A percentile compares a stretch with the other conserved stretches of the same genome.
Conservation (phyloP, 1,140 invertebrate species). For the Epicauta chinensis region DNA sequence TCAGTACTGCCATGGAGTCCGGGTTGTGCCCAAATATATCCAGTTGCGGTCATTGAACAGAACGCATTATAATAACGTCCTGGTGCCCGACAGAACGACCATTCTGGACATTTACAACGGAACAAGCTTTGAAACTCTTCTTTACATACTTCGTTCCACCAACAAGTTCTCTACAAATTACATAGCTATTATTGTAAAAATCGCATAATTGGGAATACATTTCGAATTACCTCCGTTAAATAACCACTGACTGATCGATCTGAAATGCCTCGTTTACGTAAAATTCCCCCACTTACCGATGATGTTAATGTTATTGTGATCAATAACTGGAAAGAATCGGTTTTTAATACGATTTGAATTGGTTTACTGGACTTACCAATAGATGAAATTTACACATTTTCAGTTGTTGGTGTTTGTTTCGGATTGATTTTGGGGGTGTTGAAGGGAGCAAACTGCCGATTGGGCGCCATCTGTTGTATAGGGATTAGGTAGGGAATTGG, state of each 20-base stretch:
- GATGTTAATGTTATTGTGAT: not conserved
- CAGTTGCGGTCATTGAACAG: constrained; percentile 82
- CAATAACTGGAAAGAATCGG: no score
- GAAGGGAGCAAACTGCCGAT: no score
- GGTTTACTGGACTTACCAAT: no score
- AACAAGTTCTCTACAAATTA: constrained; percentile 69
- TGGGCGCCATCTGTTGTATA: no score
- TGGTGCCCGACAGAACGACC: constrained; percentile 80
- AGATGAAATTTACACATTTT: no score
- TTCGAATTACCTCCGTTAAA: constrained; percentile 68
- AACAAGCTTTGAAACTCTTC: constrained; percentile 83
- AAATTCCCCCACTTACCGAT: constrained; percentile 26
- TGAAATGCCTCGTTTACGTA: constrained; percentile 62
- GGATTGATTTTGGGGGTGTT: no score
- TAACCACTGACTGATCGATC: constrained; percentile 74
- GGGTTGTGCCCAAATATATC: constrained; percentile 82
- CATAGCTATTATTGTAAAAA: constrained; percentile 1
- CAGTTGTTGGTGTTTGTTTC: no score
- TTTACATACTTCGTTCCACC: constrained; percentile 91
- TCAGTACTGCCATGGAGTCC: constrained; percentile 44
- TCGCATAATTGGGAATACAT: no score
- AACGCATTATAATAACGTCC: constrained; percentile 86
- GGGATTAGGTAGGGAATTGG: no score
- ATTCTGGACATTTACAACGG: constrained; percentile 77
- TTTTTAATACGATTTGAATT: no score